Base-by-base conservation (phyloP, 23 tunicate genomes). In the Aplidium turbinatum region DNA sequence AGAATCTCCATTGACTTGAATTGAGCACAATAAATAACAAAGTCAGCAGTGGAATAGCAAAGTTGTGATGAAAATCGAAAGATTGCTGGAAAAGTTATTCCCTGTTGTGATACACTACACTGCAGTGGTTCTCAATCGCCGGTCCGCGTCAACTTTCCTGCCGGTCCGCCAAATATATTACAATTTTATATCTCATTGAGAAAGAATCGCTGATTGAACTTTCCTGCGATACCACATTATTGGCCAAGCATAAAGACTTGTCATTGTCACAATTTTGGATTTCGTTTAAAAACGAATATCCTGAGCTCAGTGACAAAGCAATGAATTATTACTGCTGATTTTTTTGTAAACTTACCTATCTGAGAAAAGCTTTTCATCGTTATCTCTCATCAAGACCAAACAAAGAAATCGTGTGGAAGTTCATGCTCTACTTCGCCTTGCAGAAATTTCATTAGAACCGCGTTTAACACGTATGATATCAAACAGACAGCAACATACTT, bases 381-480 rank as follows among this genome's bases (percentile, higher is more conserved):
- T 79, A 79, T 51, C 77, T 54, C 53, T 79, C 85, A 79, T 79
- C 77, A 67, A 79, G 77, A 68, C 68, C 76, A 79, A 79, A 68
- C 63, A 78, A 33, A 78, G 35, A 70, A 67, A 48, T 71, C 62
- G 35, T 30, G 77, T 50, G 77, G 65, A 71, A 25, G 35, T 71
- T 64, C 27, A 71, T 64, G 77, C 77, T 50, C 35, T 71, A 38
- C 72, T 76, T n/a, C n/a, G n/a, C n/a, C n/a, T n/a, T n/a, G n/a
- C n/a, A n/a, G n/a, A n/a, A n/a, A n/a, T n/a, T n/a, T 60, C 70
- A 76, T 39, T 60, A 76, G 57, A 38, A 76, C 81, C 81, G 71
- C 78, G 78, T 73, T 4, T 73, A 19, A 54, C 52, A 73, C 78
- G 78, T 35, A 52, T 73, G 42, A 55, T 55, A 73, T 54, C 78